Percentiles rank a stretch among this genome's conserved stretches.
phyloP scores from a whole-genome alignment of 2,113 vertebrate species.

The Caranx ignobilis region DNA sequence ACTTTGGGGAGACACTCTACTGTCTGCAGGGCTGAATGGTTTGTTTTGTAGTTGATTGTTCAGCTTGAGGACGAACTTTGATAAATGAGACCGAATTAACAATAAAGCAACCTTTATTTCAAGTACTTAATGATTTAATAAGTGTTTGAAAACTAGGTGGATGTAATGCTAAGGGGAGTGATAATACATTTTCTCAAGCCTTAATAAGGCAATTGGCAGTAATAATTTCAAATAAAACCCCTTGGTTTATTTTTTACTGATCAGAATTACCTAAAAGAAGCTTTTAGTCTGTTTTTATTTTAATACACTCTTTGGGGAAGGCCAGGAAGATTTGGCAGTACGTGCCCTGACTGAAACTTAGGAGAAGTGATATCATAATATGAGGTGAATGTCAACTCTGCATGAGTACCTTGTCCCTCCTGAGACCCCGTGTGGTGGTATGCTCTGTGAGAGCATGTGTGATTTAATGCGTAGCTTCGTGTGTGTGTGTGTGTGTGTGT shows the following conservation, averaged over 20 bases:
- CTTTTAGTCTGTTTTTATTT: background rate
- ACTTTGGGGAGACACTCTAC: background rate
- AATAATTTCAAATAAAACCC: background rate
- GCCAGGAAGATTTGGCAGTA: constrained; percentile 9
- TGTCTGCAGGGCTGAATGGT: background rate
- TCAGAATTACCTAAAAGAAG: background rate
- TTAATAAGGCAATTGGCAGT: background rate
- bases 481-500: constrained; percentile 9
- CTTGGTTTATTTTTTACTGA: background rate
- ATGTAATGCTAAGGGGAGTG: background rate
- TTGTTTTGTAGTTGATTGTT: constrained; percentile 3
- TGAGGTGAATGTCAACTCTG: constrained; percentile 10
- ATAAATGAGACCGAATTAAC: background rate
- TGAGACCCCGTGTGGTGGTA: background rate
- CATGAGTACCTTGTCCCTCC: background rate
- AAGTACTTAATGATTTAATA: constrained; percentile 8
- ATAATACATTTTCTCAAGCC: background rate
- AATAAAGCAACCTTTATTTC: constrained; percentile 2
- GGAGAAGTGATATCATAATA: background rate
- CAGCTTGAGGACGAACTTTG: background rate
- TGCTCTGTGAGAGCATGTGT: constrained; percentile 1
- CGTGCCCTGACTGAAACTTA: background rate
- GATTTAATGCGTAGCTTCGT: constrained; percentile 10
- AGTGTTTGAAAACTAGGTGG: background rate
- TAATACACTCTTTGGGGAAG: constrained; percentile 4